Evolutionary conservation across 2,888 invertebrate genomes (phyloP).

Genomic region (Hesperia comma): DNA sequence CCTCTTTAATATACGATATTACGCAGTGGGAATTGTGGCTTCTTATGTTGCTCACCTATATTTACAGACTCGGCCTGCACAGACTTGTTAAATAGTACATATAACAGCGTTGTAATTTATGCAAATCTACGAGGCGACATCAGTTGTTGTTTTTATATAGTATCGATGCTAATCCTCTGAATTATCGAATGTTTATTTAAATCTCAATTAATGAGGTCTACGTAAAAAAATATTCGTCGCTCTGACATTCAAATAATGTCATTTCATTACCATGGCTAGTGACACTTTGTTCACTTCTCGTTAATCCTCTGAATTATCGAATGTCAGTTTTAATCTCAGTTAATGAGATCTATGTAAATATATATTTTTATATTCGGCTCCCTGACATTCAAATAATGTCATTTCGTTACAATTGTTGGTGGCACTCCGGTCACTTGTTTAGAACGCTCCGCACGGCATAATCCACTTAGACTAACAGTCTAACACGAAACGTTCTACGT

Average conservation of each 20-base stretch:
- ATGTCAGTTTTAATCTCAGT: too few species aligned
- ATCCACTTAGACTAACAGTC: constrained; percentile 27
- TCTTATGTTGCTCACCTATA: constrained; percentile 21
- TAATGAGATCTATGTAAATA: too few species aligned
- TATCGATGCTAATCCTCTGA: too few species aligned
- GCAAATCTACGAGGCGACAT: too few species aligned
- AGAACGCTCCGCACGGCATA: constrained; percentile 28
- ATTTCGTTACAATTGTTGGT: not conserved
- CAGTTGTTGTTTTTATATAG: too few species aligned
- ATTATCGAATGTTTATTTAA: too few species aligned
- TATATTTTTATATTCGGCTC: not conserved
- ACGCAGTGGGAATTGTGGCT: constrained; percentile 21
- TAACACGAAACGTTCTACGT: constrained; percentile 15
- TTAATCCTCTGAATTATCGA: too few species aligned
- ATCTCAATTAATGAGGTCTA: too few species aligned
- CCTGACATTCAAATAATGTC: constrained; percentile 14
- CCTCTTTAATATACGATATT: constrained; percentile 20
- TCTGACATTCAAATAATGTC: constrained; percentile 15
- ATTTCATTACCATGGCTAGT: constrained; percentile 1
- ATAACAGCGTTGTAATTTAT: too few species aligned
- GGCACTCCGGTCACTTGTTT: constrained; percentile 19
- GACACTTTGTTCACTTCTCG: constrained; percentile 19
- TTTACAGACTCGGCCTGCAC: not conserved
- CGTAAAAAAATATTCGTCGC: not conserved
- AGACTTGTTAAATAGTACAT: too few species aligned